Conservation (phyloP, 2,888 invertebrate species). For the Acrocyrtus sp. region DNA sequence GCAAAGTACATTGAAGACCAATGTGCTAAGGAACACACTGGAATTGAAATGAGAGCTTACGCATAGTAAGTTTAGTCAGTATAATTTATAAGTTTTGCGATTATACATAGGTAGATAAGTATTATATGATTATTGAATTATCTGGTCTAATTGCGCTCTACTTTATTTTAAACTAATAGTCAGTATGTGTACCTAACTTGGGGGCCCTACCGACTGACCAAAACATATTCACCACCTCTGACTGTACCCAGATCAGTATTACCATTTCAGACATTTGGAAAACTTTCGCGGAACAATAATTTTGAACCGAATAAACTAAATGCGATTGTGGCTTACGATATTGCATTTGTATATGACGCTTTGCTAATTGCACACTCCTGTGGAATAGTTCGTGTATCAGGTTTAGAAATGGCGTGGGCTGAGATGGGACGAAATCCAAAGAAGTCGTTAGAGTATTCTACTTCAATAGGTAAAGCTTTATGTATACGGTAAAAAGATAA, state of each 20-base stretch:
- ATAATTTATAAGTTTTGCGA: neutral
- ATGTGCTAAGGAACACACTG: conserved; percentile 46
- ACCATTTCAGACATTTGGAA: neutral
- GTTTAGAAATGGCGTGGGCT: conserved; percentile 53
- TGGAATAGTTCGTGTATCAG: conserved; percentile 48
- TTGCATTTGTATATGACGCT: conserved; percentile 55
- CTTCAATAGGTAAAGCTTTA: conserved; percentile 25
- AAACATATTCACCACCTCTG: conserved; percentile 51
- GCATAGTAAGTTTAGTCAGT: conserved; percentile 55
- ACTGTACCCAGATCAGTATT: conserved; percentile 38
- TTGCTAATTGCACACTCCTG: conserved; percentile 44
- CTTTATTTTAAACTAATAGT: conserved; percentile 27
- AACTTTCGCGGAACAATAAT: conserved; percentile 16
- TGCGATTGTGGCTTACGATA: conserved; percentile 42
- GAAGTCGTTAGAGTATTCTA: conserved; percentile 25
- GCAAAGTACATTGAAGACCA: conserved; percentile 54
- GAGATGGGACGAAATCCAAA: neutral
- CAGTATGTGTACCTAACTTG: conserved; percentile 59
- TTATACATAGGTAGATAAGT: too few species aligned
- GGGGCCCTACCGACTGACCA: conserved; percentile 53
- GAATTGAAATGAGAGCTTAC: conserved; percentile 59
- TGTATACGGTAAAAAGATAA: neutral
- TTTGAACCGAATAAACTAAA: conserved; percentile 13
- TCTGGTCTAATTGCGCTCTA: neutral
- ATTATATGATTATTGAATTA: neutral